phyloP scores from a whole-genome alignment of 1,140 invertebrate species.

The Anastatus disparis region DNA sequence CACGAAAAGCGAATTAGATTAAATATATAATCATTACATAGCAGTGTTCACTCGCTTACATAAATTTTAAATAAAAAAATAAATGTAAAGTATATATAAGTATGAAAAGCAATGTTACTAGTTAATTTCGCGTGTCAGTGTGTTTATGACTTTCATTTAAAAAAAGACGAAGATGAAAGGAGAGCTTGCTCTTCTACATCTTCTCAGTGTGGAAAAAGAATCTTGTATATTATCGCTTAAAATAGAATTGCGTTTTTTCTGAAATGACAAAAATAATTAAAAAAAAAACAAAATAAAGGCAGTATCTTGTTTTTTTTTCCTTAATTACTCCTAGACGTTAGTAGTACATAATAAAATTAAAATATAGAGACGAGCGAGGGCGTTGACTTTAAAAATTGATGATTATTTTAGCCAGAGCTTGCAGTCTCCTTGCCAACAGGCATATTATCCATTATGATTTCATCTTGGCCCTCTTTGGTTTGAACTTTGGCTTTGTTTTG shows the following conservation, averaged over 20 bases:
- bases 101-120: not conserved
- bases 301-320: conserved; percentile 7
- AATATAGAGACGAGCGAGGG: not conserved
- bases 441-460: conserved; percentile 47
- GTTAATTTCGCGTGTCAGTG: not conserved
- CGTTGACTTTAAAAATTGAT: not conserved
- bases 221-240: too few relatives aligned
- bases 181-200: not conserved
- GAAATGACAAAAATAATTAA: not conserved
- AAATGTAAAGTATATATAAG: too few relatives aligned
- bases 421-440: conserved; percentile 66
- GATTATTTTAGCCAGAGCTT: conserved; percentile 70
- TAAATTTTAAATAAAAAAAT: not conserved
- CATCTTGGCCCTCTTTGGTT: conserved; percentile 54
- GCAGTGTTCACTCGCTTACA: not conserved
- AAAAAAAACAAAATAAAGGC: conserved; percentile 5
- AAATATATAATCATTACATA: conserved; percentile 1
- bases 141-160: not conserved
- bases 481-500: conserved; percentile 79
- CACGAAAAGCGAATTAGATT: not conserved
- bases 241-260: too few relatives aligned
- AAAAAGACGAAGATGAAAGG: not conserved
- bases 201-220: too few relatives aligned
- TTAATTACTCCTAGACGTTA: conserved; percentile 28
- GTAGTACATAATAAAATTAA: conserved; percentile 18